Conservation (phyloP, 2,888 invertebrate genomes). For the Athalia rosae region DNA sequence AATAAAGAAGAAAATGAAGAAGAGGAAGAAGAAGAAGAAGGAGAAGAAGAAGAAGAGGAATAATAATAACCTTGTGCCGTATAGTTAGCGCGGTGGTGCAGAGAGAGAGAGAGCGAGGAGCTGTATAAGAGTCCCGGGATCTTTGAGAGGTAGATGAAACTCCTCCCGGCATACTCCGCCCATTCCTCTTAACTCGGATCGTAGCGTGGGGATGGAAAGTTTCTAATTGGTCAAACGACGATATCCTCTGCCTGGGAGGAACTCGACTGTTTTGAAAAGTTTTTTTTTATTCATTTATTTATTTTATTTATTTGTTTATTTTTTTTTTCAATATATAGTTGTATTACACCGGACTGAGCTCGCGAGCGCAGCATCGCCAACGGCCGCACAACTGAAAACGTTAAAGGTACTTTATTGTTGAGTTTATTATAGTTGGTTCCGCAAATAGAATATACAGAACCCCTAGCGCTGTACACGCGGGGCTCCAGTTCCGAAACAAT, state of each 20-base stretch:
- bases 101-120: neutral
- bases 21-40: too few species aligned
- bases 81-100: neutral
- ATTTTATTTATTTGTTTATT: constrained; percentile 47
- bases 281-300: constrained; percentile 45
- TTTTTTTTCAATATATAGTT: constrained; percentile 5
- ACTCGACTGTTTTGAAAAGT: too few species aligned
- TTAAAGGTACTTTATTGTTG: neutral
- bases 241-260: neutral
- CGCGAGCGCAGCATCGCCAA: too few species aligned
- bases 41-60: too few species aligned
- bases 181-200: constrained; percentile 23
- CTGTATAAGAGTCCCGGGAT: neutral
- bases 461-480: too few species aligned
- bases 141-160: constrained; percentile 9
- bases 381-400: too few species aligned
- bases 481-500: neutral
- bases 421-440: neutral
- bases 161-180: constrained; percentile 27
- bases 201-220: constrained; percentile 31
- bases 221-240: constrained; percentile 24
- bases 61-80: too few species aligned
- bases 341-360: neutral
- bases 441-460: too few species aligned
- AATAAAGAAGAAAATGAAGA: too few species aligned